These are phyloP conservation scores for Pandemis cinnamomeana DNA, from an alignment of 2,888 invertebrate species.

Conservation along the genomic window DNA sequence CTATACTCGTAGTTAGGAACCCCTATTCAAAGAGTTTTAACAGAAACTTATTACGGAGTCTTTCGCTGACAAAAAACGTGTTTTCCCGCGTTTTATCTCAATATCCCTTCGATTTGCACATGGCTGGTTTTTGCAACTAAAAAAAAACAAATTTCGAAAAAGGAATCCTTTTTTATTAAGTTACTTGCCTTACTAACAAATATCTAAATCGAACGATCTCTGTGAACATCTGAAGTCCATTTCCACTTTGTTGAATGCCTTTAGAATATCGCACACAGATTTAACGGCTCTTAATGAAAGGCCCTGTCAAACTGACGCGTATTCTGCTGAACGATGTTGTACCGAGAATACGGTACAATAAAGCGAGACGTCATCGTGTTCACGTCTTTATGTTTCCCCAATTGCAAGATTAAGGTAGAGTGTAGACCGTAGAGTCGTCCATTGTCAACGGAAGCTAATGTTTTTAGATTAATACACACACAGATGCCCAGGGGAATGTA, in stretches of 20 bases:
- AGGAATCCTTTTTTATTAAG: background rate
- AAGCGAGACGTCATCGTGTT: background rate
- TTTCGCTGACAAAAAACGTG: too few relatives aligned
- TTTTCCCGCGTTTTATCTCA: too few relatives aligned
- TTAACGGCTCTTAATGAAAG: slow-evolving; percentile 55
- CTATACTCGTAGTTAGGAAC: too few relatives aligned
- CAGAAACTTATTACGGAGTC: too few relatives aligned
- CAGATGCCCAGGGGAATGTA: too few relatives aligned
- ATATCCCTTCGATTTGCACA: too few relatives aligned
- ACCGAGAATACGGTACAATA: slow-evolving; percentile 20
- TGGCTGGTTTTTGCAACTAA: too few relatives aligned
- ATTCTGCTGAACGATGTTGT: slow-evolving; percentile 42
- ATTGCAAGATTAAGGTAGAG: background rate
- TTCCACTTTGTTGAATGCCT: slow-evolving; percentile 36
- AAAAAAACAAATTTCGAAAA: too few relatives aligned
- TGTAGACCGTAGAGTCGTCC: too few relatives aligned
- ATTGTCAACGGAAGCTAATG: too few relatives aligned
- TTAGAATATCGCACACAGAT: slow-evolving; percentile 36
- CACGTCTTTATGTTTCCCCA: background rate
- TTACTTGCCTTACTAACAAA: background rate
- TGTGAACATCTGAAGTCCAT: slow-evolving; percentile 17
- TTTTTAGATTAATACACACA: too few relatives aligned
- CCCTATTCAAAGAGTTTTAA: too few relatives aligned
- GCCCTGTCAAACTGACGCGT: slow-evolving; percentile 53
- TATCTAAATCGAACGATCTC: slow-evolving; percentile 17